Evolutionary conservation across 2,797 vertebrate species (phyloP).

Genomic region (Steatocranus sp.): DNA sequence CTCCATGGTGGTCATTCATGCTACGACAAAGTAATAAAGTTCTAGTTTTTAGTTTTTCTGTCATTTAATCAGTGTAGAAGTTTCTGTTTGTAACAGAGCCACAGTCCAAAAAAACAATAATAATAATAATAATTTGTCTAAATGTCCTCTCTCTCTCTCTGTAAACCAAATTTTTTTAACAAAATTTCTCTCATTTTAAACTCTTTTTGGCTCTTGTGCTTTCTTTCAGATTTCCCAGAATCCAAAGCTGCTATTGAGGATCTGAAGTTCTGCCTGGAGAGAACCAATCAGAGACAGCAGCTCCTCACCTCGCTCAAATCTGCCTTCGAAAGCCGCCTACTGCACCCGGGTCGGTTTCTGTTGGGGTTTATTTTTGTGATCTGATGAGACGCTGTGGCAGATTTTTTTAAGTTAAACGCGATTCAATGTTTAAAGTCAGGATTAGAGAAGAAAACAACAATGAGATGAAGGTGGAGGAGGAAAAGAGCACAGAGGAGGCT

Average conservation of each 20-base stretch:
- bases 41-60: too few relatives aligned
- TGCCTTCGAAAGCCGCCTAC: slow-evolving; percentile 89
- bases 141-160: not conserved
- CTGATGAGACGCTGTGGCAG: not conserved
- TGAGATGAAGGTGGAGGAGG: not conserved
- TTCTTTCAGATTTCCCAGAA: slow-evolving; percentile 89
- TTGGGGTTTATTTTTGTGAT: not conserved
- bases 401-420: not conserved
- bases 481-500: rapidly evolving
- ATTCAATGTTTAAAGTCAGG: rapidly evolving
- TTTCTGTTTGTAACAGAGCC: not conserved
- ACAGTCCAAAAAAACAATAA: not conserved
- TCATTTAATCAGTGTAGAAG: too few relatives aligned
- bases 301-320: slow-evolving; percentile 89
- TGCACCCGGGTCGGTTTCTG: slow-evolving; percentile 85
- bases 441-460: not conserved
- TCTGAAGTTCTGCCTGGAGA: slow-evolving; percentile 92
- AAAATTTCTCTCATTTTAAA: rapidly evolving
- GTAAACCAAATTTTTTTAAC: not conserved
- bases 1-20: not conserved
- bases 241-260: slow-evolving; percentile 95
- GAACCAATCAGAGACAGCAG: slow-evolving; percentile 94
- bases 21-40: not conserved
- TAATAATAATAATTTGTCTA: not conserved
- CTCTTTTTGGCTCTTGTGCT: not conserved